A percentile compares a stretch with the other conserved stretches of the same genome.
Evolutionary conservation across 2,797 vertebrate genomes (phyloP).

Genomic region (Megaceryle alcyon): DNA sequence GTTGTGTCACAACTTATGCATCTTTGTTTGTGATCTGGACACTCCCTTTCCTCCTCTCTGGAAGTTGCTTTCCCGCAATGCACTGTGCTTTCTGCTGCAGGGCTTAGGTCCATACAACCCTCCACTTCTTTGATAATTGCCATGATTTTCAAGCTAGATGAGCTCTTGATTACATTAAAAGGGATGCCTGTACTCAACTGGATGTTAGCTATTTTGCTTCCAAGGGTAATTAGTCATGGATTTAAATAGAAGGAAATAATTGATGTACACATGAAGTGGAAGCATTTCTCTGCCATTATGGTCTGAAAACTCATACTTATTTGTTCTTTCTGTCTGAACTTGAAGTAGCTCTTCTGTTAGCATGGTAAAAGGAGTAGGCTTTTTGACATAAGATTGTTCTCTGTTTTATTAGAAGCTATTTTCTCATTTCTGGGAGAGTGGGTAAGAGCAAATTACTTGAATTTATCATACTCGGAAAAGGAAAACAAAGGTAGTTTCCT

Average conservation of each 20-base stretch:
- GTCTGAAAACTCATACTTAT: slow-evolving; percentile 38
- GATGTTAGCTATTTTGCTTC: slow-evolving; percentile 54
- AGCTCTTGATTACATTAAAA: slow-evolving; percentile 57
- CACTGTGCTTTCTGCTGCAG: neutral
- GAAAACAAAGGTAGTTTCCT: neutral
- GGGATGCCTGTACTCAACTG: slow-evolving; percentile 4
- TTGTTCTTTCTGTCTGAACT: slow-evolving; percentile 47
- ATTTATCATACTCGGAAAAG: neutral
- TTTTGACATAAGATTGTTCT: neutral
- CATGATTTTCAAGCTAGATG: slow-evolving; percentile 33
- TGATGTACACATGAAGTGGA: slow-evolving; percentile 28
- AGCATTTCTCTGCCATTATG: slow-evolving; percentile 39
- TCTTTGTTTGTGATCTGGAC: neutral
- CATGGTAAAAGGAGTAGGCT: neutral
- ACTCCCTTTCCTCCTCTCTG: neutral
- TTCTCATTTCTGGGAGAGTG: slow-evolving; percentile 36
- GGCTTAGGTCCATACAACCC: neutral
- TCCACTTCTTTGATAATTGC: slow-evolving; percentile 50
- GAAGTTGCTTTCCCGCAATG: neutral
- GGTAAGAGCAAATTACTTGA: slow-evolving; percentile 8
- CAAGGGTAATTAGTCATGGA: slow-evolving; percentile 52
- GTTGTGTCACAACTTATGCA: neutral
- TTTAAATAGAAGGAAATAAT: slow-evolving; percentile 60
- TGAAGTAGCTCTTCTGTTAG: slow-evolving; percentile 37
- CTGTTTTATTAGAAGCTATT: slow-evolving; percentile 14